Evolutionary conservation across 2,797 vertebrate species (phyloP), one percentile per base, ranked within the genome.

Genomic region (Champsocephalus gunnari): DNA sequence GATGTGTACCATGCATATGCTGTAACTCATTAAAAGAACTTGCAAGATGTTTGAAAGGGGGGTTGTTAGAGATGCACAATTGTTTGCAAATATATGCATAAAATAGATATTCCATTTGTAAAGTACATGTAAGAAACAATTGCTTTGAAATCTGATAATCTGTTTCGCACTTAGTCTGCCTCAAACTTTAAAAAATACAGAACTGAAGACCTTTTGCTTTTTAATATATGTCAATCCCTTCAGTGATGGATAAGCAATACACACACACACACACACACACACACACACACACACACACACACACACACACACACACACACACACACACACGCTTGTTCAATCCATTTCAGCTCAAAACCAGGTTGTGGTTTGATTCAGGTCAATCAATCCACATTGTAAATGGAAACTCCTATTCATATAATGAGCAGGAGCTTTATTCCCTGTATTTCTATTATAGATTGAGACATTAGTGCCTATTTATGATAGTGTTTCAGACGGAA

Each of bases 1-100:
- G 89, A 95, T 88, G 78, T 96, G 93, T 94, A 95, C 91, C 83
- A 92, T 94, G 95, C 91, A 94, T 96, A 95, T 94, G 95, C 90
- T 95, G 81, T 93, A 94, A 94, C 96, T 97, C 94, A 97, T 97
- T 97, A 97, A 92, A 83, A 66, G 68, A 59, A 76, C 82, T 86
- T 69, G 88, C 84, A 88, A 87, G 81, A 92, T 90, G 75, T 38
- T 85, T 76, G 82, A 73, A 74, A 82, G 44, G 24, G 4, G 28
- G 12, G 13, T 8, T 28, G 41, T 44, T 50, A 75, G 82, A 21
- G 45, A 63, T 62, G 12, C 19, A 51, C 11, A 28, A 34, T 48
- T 62, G 21, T 61, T 72, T 79, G 57, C 54, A 71, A 61, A 75
- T 57, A n/a, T 49, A 66, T 9, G 74, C 8, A 70, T 53, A 47